Evolutionary conservation across 2,113 vertebrate species (phyloP).

Genomic region (Dolichallabes microphthalmus): DNA sequence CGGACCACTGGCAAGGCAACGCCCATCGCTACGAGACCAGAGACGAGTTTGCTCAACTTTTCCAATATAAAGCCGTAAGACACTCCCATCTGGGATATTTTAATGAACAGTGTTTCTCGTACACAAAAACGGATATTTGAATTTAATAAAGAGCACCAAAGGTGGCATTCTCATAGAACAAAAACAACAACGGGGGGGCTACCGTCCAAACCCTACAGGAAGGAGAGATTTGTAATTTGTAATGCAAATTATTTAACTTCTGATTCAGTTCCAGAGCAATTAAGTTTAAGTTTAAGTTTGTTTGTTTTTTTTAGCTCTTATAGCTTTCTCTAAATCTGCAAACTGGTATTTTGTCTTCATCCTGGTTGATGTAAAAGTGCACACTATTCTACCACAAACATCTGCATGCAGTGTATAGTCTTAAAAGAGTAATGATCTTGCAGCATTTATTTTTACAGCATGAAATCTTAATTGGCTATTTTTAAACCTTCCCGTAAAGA

Average conservation of each 20-base stretch:
- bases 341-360: not conserved
- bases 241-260: not conserved
- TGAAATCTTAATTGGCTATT: not conserved
- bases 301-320: not conserved
- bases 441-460: no score
- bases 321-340: not conserved
- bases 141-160: no score
- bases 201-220: no score
- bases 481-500: not conserved
- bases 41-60: slow-evolving; percentile 96
- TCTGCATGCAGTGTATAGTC: not conserved
- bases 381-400: not conserved
- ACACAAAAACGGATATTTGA: no score
- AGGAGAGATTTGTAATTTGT: not conserved
- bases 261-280: not conserved
- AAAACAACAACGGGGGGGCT: no score
- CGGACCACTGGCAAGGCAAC: slow-evolving; percentile 98
- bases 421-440: not conserved
- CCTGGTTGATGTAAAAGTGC: not conserved
- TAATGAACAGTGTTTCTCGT: not conserved
- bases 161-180: no score
- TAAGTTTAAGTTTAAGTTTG: no score
- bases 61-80: slow-evolving; percentile 99
- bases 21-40: slow-evolving; percentile 95
- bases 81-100: not conserved